Base-by-base conservation (phyloP, 2,888 invertebrate genomes). In the Saturnia japonica region DNA sequence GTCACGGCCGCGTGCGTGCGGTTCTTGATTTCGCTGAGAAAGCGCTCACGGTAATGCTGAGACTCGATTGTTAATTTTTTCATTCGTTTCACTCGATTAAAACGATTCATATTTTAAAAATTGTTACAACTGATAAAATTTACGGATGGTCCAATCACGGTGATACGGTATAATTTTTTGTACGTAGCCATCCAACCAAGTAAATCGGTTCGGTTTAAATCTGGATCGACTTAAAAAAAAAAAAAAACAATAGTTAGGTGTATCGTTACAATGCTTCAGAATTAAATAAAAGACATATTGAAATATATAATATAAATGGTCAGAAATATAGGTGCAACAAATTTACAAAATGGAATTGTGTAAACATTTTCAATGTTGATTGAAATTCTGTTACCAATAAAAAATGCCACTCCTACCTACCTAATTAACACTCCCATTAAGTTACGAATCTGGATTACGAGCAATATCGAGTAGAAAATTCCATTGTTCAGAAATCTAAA, bases 21-120 rank as follows among this genome's bases (percentile, higher is more conserved):
- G 34, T 6, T 66, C 70, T 70, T 69, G 62, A 70, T 74, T 72
- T 73, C 76, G 66, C 78, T 80, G 85, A 81, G 89, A 89, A 89
- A 89, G 89, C 88, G 82, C 87, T 84, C 80, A 84, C 84, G 88
- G 84, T 84, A 12, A 80, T 78, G 77, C 68, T 77, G 79, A 74
- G 64, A n/a, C 40, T 64, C 64, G 40, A 64, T 16, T 64, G 19
- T 64, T 34, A n/a, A 40, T 64, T 64, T 40, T 40, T 12, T 14
- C 12, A 11, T 60, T 60, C 57, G 57, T 19, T 64, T 64, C 9
- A 40, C 3, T 40, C 40, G 64, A 22, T 64, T 34, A 12, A 57
- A 62, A 16, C 34, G 34, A 34, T 34, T 6, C 19, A 3, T 9
- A n/a, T 54, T 54, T 11, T 47, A 47, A 7, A n/a, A 22, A 54